Evolutionary conservation across 2,888 invertebrate genomes (phyloP), one percentile per base, ranked within the genome.

Genomic region (Drosophila incognita): DNA sequence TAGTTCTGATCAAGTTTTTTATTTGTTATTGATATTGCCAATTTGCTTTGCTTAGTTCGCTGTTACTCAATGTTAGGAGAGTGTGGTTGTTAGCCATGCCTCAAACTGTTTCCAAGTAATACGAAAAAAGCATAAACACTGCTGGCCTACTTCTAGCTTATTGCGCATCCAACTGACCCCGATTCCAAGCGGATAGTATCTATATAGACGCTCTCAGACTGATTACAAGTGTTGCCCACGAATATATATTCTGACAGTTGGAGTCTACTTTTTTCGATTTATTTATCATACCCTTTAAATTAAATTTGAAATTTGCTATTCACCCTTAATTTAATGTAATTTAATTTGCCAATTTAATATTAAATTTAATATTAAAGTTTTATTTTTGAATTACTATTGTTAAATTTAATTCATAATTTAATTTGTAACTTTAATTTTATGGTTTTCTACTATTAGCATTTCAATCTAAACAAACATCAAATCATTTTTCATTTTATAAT

Each of bases 101-200:
- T 29, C 42, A 21, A 24, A 46, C 42, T 53, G 21, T 15, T 27
- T 35, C 33, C 33, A n/a, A 27, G 40, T 61, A 53, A 53, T 35
- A n/a, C 29, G 24, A 11, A 21, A 51, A 36, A 51, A 18, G 24
- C 57, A 71, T 73, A 61, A 73, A 73, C 73, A 67, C 18, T 13
- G 11, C 38, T 72, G 61, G 51, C 76, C 67, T 42, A 72, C 52
- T 66, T 66, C 36, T 29, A 46, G 21, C 52, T 51, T 56, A 76
- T 76, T 51, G 66, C 72, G 46, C 49, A 54, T 29, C 46, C 61
- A 33, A 52, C 35, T 63, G 53, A 59, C 59, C 72, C 52, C 18
- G n/a, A 65, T 24, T 24, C 33, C 18, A 0, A 35, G 6, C 29
- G 2, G 6, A 40, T 21, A 2, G 2, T 33, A 13, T 27, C 48